These are phyloP conservation scores for Halictus rubicundus DNA, from an alignment of 1,140 invertebrate genomes.

Conservation along the genomic window DNA sequence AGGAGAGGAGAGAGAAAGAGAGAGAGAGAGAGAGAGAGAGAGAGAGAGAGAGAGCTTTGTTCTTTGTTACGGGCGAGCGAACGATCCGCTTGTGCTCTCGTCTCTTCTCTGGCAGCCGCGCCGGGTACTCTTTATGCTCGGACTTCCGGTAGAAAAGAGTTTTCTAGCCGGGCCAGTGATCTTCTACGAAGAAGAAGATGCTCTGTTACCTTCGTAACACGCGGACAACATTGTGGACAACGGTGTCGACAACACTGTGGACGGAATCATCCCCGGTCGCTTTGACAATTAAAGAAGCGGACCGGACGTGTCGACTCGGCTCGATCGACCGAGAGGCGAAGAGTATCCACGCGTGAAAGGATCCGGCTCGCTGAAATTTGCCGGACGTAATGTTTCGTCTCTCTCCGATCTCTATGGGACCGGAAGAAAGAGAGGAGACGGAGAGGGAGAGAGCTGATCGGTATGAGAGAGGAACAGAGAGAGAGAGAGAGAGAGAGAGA, in stretches of 20 bases:
- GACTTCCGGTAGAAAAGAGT: conserved; percentile 53
- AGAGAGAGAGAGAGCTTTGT: conserved; percentile 46
- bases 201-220: background rate
- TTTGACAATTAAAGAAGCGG: background rate
- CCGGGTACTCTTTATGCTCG: conserved; percentile 24
- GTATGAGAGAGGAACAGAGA: background rate
- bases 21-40: conserved; percentile 30
- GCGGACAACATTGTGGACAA: no score
- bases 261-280: background rate
- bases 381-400: background rate
- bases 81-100: conserved; percentile 24
- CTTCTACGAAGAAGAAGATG: background rate
- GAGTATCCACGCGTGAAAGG: background rate
- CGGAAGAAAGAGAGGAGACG: no score
- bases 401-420: background rate
- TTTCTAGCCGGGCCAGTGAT: conserved; percentile 12
- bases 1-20: conserved; percentile 30
- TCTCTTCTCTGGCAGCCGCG: background rate
- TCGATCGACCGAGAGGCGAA: background rate
- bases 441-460: background rate
- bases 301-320: background rate
- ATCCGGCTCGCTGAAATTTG: background rate
- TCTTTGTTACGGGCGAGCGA: conserved; percentile 54
- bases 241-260: no score
- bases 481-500: background rate